Evolutionary conservation across 2,888 invertebrate genomes (phyloP).

Genomic region (Aphidoletes aphidimyza): DNA sequence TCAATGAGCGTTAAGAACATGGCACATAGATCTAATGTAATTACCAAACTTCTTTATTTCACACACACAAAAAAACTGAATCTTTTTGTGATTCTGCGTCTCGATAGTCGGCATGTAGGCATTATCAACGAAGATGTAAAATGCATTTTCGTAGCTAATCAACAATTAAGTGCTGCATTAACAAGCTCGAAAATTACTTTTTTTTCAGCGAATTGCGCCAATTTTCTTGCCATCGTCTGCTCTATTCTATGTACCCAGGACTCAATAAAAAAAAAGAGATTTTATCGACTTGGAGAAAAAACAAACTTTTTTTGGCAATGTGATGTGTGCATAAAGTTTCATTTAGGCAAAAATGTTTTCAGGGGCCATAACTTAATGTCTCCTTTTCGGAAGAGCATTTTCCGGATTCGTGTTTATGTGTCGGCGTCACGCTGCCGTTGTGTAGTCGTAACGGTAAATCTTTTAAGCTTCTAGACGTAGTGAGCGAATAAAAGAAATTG

Average conservation of each 20-base stretch:
- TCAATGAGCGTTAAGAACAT: not conserved
- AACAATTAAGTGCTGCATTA: not conserved
- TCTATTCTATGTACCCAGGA: not conserved
- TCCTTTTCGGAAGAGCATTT: conserved; percentile 14
- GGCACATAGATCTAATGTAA: not conserved
- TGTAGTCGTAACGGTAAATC: conserved; percentile 18
- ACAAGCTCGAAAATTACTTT: not conserved
- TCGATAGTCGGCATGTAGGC: not conserved
- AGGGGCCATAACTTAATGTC: not conserved
- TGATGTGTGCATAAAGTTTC: not conserved
- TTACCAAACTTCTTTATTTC: too few species aligned
- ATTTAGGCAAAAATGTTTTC: not conserved
- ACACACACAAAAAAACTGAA: too few species aligned
- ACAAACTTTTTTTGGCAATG: conserved; percentile 1
- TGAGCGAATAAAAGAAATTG: not conserved
- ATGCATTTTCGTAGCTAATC: conserved; percentile 21
- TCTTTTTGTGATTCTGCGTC: too few species aligned
- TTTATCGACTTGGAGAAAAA: not conserved
- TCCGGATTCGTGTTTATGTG: conserved; percentile 18
- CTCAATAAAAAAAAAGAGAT: conserved; percentile 4
- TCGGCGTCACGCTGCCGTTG: conserved; percentile 36
- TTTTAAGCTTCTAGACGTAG: not conserved
- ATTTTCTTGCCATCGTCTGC: not conserved
- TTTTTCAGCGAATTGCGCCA: not conserved
- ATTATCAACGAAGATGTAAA: not conserved